Base-by-base conservation (phyloP, 2,113 vertebrate genomes). In the Dryoscopus gambensis region DNA sequence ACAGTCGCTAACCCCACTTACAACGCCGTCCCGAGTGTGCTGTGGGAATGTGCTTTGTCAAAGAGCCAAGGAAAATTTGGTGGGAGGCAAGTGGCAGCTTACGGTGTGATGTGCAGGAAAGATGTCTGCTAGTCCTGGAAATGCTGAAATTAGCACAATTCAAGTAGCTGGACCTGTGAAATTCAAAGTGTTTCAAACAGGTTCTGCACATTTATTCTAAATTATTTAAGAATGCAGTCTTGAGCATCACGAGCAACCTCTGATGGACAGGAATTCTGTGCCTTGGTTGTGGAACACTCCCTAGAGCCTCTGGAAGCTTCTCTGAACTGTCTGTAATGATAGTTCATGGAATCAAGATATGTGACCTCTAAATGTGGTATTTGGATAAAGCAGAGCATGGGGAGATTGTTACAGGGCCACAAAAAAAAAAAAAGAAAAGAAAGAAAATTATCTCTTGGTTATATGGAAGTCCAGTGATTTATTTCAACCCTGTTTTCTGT, bases 1-100 rank as follows among this genome's bases (percentile, higher is more conserved):
- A 95, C 98, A 98, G 97, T 92, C 98, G 97, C 97, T 98, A 98
- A 98, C 98, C 98, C 98, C 98, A 87, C 90, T 92, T 97, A 97
- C 90, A 96, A 93, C 31, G 53, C 84, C 55, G 1, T 31, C 33
- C 68, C 57, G 57, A 57, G 95, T 90, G 93, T 93, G 92, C 77
- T 74, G 92, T 89, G 94, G 76, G 73, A 80, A 65, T 55, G 81
- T 47, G 94, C 80, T 81, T 84, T 14, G 40, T 22, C 18, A 50
- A 77, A 78, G 79, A 84, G 6, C 37, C 42, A 33, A 49, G 46
- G 82, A 19, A 53, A 93, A 86, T 91, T 84, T 27, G 87, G 33
- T 31, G 67, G 69, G 81, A 84, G 65, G 73, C 74, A 69, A 83
- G 87, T 30, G 40, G 68, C 91, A 84, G 92, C 91, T 94, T 64